phyloP scores from a whole-genome alignment of 2,113 vertebrate species.

The Halichoerus grypus region DNA sequence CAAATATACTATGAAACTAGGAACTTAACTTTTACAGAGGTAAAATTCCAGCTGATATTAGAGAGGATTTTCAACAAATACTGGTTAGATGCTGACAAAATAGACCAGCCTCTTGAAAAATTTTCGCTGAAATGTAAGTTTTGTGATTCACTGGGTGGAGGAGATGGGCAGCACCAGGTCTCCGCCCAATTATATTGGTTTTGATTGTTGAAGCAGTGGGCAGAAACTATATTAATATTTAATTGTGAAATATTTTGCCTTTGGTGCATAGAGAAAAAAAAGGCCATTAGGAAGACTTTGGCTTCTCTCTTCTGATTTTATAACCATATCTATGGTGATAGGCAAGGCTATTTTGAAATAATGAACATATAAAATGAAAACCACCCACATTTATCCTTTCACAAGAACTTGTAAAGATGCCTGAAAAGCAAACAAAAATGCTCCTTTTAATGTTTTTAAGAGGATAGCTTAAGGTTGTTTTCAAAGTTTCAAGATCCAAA shows the following conservation, averaged over 20 bases:
- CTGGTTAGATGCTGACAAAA: not conserved
- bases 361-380: conserved; percentile 76
- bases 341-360: conserved; percentile 60
- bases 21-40: not conserved
- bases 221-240: conserved; percentile 1
- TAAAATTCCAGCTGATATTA: not conserved
- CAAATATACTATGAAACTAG: not conserved
- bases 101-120: not conserved
- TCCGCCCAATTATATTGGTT: not conserved
- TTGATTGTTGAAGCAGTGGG: not conserved
- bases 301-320: conserved; percentile 45
- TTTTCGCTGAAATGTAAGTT: not conserved
- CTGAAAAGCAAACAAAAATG: conserved; percentile 77
- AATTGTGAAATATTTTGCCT: not conserved
- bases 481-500: conserved; percentile 69
- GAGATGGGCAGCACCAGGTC: not conserved
- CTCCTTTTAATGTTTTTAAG: conserved; percentile 60
- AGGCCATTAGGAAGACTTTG: not conserved
- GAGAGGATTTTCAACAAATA: not conserved
- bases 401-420: conserved; percentile 79
- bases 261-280: not conserved
- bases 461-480: conserved; percentile 77
- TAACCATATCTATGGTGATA: not conserved
- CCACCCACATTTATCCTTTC: conserved; percentile 63
- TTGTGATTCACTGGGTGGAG: not conserved